A percentile compares a stretch with the other conserved stretches of the same genome.
Evolutionary conservation across 2,113 vertebrate genomes (phyloP).

Genomic region (Catharus bicknelli): DNA sequence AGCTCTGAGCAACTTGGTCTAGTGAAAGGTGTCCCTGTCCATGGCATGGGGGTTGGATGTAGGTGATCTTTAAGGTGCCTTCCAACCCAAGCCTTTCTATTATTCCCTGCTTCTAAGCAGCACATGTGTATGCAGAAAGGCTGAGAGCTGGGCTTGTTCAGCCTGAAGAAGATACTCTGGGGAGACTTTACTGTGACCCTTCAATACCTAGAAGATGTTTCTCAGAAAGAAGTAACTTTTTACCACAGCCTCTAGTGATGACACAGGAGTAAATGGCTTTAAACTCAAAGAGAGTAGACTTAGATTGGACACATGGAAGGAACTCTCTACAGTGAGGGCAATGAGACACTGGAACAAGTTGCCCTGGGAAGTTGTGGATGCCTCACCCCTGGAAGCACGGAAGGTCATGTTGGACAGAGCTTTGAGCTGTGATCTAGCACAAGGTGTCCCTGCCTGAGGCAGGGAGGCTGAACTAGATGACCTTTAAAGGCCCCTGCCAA

Average conservation of each 20-base stretch:
- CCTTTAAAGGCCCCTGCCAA: not conserved
- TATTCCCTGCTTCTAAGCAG: not conserved
- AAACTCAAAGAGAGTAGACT: not conserved
- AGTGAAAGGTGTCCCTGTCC: not conserved
- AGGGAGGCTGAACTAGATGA: not conserved
- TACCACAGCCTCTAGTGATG: not conserved
- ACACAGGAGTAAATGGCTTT: not conserved
- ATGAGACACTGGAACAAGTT: not conserved
- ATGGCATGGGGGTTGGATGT: fast-evolving
- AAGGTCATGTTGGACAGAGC: not conserved
- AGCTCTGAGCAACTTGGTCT: not conserved
- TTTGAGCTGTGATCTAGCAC: not conserved
- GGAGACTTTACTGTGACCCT: not conserved
- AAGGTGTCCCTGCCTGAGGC: not conserved
- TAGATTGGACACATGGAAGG: not conserved
- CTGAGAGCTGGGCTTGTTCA: not conserved
- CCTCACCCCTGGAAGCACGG: not conserved
- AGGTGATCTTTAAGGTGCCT: not conserved
- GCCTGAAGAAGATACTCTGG: not conserved
- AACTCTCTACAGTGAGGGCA: not conserved
- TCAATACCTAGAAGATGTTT: not conserved
- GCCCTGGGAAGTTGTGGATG: not conserved
- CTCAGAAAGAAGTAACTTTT: not conserved
- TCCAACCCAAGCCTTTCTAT: not conserved
- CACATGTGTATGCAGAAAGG: not conserved